Base-by-base conservation (phyloP, 2,797 vertebrate species). In the Buceros bicornis region DNA sequence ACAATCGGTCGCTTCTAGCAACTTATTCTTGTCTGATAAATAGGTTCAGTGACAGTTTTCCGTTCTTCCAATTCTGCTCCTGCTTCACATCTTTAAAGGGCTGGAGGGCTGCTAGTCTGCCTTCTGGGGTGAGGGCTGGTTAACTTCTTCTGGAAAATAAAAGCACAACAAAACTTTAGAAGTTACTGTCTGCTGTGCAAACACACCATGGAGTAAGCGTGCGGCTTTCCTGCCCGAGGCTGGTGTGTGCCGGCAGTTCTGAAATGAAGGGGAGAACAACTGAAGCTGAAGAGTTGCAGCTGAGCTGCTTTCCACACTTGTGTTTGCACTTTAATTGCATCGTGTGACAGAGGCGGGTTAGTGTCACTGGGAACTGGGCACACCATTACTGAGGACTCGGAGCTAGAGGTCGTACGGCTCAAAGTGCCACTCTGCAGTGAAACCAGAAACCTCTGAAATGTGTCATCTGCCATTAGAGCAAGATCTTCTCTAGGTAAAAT, bases 141-240 rank as follows among this genome's bases (percentile, higher is more conserved):
- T 60, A 40, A 40, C 31, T 82, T 73, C 31, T 82, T 73, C 93
- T 92, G 74, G 56, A 53, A 95, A 89, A 89, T 17, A 70, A 82
- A 90, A 95, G 48, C 78, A 87, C 60, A 76, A 58, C 17, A 62
- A 50, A 92, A 91, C 64, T 79, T 85, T 5, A 50, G 66, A 74
- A 61, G 61, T 79, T 71, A 35, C 62, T 53, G 35, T 77, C 62
- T 79, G 65, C 78, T 82, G 71, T 48, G 60, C 90, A 79, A 79
- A 58, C 83, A 42, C 51, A 73, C 31, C 66, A 67, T 51, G n/a
- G 58, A 72, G 10, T 19, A 66, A 76, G 48, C 0, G 56, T 62
- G 79, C 48, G 35, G 1, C 25, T 61, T 76, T 57, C 61, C 73
- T 84, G 77, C 90, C 60, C 79, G 62, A 33, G 60, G 82, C 66